Evolutionary conservation across 2,797 vertebrate species (phyloP).

Genomic region (Knipowitschia caucasica): DNA sequence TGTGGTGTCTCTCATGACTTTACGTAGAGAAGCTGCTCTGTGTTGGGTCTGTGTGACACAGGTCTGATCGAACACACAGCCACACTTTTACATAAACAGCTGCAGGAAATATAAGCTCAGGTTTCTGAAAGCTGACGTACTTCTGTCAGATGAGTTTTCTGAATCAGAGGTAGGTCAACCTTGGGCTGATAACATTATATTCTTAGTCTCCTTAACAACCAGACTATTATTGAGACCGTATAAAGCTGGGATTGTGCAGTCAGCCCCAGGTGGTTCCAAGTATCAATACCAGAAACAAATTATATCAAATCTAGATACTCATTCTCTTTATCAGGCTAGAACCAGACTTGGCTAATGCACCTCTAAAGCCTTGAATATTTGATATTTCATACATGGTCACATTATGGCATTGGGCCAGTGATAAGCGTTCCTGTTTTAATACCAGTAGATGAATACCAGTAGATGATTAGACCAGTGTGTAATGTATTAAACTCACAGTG

Average conservation of each 20-base stretch:
- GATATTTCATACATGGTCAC: not conserved
- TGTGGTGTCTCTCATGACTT: slow-evolving; percentile 1
- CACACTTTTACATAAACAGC: not conserved
- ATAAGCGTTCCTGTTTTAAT: not conserved
- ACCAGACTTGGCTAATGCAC: no score
- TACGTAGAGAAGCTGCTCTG: not conserved
- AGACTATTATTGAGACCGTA: not conserved
- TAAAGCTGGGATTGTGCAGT: not conserved
- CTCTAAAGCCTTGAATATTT: no score
- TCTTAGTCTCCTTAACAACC: not conserved
- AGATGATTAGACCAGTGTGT: not conserved
- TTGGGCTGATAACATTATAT: not conserved
- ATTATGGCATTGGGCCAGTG: not conserved
- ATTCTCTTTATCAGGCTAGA: no score
- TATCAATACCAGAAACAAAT: not conserved
- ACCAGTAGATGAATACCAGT: not conserved
- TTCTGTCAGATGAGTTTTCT: not conserved
- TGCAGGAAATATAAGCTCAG: slow-evolving; percentile 1
- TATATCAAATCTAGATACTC: no score
- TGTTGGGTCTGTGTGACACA: not conserved
- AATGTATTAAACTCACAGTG: slow-evolving; percentile 79
- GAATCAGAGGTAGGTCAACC: not conserved
- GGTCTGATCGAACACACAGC: not conserved
- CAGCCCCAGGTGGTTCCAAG: not conserved
- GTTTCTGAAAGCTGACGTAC: not conserved